Evolutionary conservation across 30 jellyfish, hydroid and myxozoan species (phyloP).

Genomic region (Aurelia aurita complex sp. Pacific): DNA sequence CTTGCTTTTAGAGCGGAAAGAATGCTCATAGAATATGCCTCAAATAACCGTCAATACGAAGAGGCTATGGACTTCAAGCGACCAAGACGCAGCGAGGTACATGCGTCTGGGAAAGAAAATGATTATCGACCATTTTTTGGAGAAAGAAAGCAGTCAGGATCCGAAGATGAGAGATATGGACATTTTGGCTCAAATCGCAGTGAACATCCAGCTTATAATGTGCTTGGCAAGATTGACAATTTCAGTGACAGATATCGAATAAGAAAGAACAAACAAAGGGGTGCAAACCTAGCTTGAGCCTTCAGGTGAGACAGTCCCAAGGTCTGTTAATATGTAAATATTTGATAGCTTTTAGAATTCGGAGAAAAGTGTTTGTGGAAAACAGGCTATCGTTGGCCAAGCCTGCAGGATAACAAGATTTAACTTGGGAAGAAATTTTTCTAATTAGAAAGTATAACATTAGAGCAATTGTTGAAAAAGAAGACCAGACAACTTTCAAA

Average conservation of each 20-base stretch:
- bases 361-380: too few relatives aligned
- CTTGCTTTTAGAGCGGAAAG: constrained; percentile 17
- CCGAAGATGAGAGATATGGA: background rate
- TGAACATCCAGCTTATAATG: constrained; percentile 12
- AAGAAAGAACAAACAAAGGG: background rate
- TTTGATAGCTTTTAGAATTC: too few relatives aligned
- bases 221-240: constrained; percentile 19
- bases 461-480: too few relatives aligned
- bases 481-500: too few relatives aligned
- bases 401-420: too few relatives aligned
- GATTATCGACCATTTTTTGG: constrained; percentile 20
- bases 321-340: too few relatives aligned
- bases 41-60: constrained; percentile 12
- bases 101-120: constrained; percentile 53
- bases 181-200: background rate
- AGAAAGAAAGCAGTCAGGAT: constrained; percentile 6
- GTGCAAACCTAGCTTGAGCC: background rate
- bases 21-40: constrained; percentile 6
- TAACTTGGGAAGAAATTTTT: too few relatives aligned
- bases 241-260: constrained; percentile 7
- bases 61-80: constrained; percentile 38
- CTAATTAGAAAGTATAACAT: too few relatives aligned
- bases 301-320: too few relatives aligned
- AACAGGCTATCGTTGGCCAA: too few relatives aligned
- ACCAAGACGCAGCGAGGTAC: constrained; percentile 65